Conservation (phyloP, 2,888 invertebrate species). For the Catonia carolina region DNA sequence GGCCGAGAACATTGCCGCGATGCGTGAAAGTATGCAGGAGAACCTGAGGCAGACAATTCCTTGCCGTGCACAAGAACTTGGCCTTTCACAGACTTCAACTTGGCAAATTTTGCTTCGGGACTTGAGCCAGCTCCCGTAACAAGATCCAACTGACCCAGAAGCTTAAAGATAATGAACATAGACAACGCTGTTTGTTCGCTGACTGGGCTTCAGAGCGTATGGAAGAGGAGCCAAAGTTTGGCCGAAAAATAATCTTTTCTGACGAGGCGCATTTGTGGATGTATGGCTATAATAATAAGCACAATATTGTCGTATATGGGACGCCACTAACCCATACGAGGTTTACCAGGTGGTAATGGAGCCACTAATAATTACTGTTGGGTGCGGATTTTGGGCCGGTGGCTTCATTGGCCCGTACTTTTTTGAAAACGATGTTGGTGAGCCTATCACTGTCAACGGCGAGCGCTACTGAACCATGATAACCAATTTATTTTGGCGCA, state of each 20-base stretch:
- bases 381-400: background rate
- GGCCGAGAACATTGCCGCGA: too few species aligned
- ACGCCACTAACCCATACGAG: background rate
- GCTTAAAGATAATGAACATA: conserved; percentile 21
- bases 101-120: conserved; percentile 33
- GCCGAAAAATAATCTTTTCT: background rate
- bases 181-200: background rate
- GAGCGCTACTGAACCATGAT: background rate
- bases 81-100: conserved; percentile 36
- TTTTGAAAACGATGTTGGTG: background rate
- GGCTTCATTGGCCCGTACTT: background rate
- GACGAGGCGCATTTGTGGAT: too few species aligned
- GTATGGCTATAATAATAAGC: background rate
- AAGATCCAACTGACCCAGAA: conserved; percentile 31
- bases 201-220: background rate
- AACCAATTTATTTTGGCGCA: background rate
- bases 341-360: background rate
- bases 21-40: conserved; percentile 37
- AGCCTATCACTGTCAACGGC: background rate
- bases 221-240: background rate
- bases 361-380: background rate
- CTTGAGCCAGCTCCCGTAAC: conserved; percentile 19
- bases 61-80: conserved; percentile 35
- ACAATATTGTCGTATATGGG: background rate
- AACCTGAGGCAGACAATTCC: conserved; percentile 38